Base-by-base conservation (phyloP, 2,888 invertebrate species). In the Cephus pygmeus region DNA sequence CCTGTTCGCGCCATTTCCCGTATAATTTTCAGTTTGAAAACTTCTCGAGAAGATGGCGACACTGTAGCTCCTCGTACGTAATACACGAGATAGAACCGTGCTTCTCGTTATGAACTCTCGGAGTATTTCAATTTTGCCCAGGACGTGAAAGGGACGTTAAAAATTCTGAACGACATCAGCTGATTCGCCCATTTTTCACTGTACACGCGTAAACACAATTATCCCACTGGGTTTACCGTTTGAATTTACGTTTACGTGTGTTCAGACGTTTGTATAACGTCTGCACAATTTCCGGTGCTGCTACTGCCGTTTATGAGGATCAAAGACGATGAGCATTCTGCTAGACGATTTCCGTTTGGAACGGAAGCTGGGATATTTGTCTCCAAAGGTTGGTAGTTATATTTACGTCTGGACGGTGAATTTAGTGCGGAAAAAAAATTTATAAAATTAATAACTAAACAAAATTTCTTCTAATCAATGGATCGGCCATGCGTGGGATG, bases 1-100 rank as follows among this genome's bases (percentile, higher is more conserved):
- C 71, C 33, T 80, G 82, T 83, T 81, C 82, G 79, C 82, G 76
- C 82, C 84, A 86, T 86, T 86, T 82, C 79, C 75, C 81, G 74
- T 34, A 80, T 85, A 85, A 86, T 86, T 86, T 85, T 83, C 81
- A 84, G 81, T 80, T 79, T 77, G 78, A 76, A 79, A 84, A 83
- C 80, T 85, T 84, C 69, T 31, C 71, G 71, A 71, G 12, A 34
- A 34, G 34, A 34, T 71, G 33, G 23, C 56, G 56, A 56, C 23
- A 56, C 56, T 23, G 23, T 56, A 56, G 56, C 56, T 9, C 2
- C 9, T 40, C 15, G 0, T 40, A 40, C 40, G 40, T 40, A 35
- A 40, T 40, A 40, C 6, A 23, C 15, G 6, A 40, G 15, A 40
- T 6, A 23, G 40, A 15, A 40, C 40, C 15, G 2, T 40, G 15